These are phyloP conservation scores for Catharus fuscescens DNA, from an alignment of 2,113 vertebrate species.

Conservation along the genomic window DNA sequence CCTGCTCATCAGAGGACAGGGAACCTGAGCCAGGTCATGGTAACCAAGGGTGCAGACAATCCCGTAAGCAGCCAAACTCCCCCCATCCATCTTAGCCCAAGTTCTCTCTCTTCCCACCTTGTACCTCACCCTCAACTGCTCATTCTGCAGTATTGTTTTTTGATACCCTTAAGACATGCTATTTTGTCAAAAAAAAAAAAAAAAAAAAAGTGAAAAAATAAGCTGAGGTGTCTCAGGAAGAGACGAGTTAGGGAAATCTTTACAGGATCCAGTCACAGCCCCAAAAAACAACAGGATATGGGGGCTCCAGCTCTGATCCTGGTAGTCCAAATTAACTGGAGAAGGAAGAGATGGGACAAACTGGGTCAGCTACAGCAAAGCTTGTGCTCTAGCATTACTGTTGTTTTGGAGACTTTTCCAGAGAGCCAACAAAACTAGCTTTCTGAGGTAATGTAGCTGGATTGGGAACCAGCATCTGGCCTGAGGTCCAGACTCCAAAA, in stretches of 20 bases:
- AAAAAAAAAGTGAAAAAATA: background rate
- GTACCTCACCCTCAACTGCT: background rate
- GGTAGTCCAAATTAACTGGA: background rate
- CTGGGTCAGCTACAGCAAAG: background rate
- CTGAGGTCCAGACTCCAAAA: background rate
- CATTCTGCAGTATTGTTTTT: background rate
- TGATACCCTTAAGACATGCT: background rate
- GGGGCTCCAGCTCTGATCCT: background rate
- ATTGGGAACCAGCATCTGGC: background rate
- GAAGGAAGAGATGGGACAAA: background rate
- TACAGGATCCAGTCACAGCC: background rate
- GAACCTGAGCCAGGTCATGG: background rate
- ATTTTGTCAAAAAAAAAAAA: background rate
- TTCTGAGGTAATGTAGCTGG: background rate
- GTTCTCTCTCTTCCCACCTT: fast-evolving
- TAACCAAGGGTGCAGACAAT: background rate
- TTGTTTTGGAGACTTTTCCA: background rate
- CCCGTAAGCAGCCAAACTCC: background rate
- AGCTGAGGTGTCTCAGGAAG: background rate
- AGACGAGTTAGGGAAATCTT: background rate
- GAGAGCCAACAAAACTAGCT: background rate
- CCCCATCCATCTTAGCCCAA: background rate
- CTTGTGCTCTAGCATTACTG: background rate
- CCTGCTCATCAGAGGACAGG: background rate
- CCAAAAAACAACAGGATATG: background rate